Percentiles rank a stretch among this genome's conserved stretches.
These are phyloP conservation scores for Asobara japonica DNA, from an alignment of 1,140 invertebrate species.

Conservation along the genomic window DNA sequence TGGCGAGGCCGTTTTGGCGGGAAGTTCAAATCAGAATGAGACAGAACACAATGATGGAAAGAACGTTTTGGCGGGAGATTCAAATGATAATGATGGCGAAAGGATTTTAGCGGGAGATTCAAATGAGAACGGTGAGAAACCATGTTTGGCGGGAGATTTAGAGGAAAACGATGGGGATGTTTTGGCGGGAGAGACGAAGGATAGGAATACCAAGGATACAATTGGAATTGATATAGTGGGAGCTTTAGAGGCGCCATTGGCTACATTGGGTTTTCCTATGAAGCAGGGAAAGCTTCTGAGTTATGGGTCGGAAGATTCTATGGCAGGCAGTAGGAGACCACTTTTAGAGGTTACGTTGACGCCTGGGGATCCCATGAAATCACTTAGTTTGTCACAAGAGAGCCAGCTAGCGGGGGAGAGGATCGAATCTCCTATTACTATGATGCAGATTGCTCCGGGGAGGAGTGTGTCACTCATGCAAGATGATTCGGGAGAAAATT, in stretches of 20 bases:
- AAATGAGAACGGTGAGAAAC: too few relatives aligned
- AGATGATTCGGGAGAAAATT: constrained; percentile 26
- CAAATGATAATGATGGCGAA: too few relatives aligned
- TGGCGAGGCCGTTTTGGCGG: too few relatives aligned
- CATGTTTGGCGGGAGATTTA: neutral
- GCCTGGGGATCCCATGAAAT: constrained; percentile 26
- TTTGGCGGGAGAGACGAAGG: neutral
- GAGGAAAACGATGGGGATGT: neutral
- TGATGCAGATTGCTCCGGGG: constrained; percentile 40
- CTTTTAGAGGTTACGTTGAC: constrained; percentile 28
- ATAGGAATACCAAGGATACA: neutral
- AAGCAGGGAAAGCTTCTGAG: constrained; percentile 40
- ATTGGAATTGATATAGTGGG: neutral
- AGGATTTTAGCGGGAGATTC: too few relatives aligned
- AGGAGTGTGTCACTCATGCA: constrained; percentile 25
- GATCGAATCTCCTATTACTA: constrained; percentile 37
- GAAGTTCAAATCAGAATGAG: too few relatives aligned
- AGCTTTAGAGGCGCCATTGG: constrained; percentile 31
- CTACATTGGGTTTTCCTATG: constrained; percentile 34
- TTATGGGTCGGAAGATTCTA: constrained; percentile 37
- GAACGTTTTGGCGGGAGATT: too few relatives aligned
- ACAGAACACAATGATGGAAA: too few relatives aligned
- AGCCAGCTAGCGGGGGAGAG: constrained; percentile 35
- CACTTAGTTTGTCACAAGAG: constrained; percentile 34
- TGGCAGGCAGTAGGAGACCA: constrained; percentile 4